Evolutionary conservation across 2,888 invertebrate genomes (phyloP).

Genomic region (Gastrophysa polygoni): DNA sequence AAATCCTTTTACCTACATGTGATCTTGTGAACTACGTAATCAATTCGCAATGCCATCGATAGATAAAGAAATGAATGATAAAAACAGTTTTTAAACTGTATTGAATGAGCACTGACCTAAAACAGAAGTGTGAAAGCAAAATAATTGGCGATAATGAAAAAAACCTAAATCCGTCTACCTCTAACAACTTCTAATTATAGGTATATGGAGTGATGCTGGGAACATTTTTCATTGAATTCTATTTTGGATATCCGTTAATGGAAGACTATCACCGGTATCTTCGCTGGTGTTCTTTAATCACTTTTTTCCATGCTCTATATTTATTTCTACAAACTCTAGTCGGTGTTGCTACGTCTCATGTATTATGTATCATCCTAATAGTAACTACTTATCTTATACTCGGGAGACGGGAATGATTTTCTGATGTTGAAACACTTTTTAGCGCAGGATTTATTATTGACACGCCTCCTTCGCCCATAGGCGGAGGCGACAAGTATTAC

Average conservation of each 20-base stretch:
- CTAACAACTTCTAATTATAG: too few relatives aligned
- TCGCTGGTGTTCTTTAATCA: background rate
- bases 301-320: constrained; percentile 2
- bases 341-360: constrained; percentile 5
- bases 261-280: background rate
- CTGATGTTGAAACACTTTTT: constrained; percentile 17
- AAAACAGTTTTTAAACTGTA: too few relatives aligned
- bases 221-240: too few relatives aligned
- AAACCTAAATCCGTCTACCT: too few relatives aligned
- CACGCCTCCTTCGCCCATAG: constrained; percentile 10
- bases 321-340: constrained; percentile 5
- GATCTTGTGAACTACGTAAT: too few relatives aligned
- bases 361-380: constrained; percentile 17
- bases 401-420: constrained; percentile 19
- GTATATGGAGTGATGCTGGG: too few relatives aligned
- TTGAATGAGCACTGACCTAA: too few relatives aligned
- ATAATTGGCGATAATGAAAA: too few relatives aligned
- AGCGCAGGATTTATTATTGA: constrained; percentile 14
- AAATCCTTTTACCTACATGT: too few relatives aligned
- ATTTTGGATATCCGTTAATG: background rate
- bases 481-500: background rate
- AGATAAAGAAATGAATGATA: too few relatives aligned
- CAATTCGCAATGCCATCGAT: too few relatives aligned
- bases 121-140: too few relatives aligned
- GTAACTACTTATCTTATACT: constrained; percentile 1